These are phyloP conservation scores for Pteropus alecto DNA, from an alignment of 2,113 vertebrate genomes.

Conservation along the genomic window DNA sequence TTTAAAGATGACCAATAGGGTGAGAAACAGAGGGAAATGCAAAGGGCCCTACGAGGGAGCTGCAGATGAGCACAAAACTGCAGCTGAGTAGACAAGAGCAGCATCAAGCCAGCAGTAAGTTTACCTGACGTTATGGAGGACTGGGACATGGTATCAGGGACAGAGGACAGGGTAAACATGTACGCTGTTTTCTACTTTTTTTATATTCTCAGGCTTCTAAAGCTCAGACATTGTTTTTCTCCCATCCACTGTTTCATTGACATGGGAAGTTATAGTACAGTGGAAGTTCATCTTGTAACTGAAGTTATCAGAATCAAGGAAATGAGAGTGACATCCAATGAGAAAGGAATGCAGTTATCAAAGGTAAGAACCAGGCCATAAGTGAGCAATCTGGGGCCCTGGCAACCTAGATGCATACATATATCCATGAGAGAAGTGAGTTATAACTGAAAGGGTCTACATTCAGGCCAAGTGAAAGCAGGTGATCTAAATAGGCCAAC, in stretches of 20 bases:
- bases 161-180: background rate
- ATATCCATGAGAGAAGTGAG: background rate
- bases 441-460: background rate
- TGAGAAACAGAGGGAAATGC: background rate
- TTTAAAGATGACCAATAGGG: accelerated
- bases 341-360: background rate
- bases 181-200: accelerated
- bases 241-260: accelerated
- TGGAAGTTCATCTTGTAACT: background rate
- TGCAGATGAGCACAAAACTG: background rate
- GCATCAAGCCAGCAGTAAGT: too few relatives aligned
- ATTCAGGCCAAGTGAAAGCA: background rate
- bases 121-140: background rate
- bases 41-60: accelerated
- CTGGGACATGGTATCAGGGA: background rate
- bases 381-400: background rate
- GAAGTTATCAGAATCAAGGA: background rate
- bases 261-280: too few relatives aligned
- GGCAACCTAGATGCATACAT: background rate
- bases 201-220: background rate
- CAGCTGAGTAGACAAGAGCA: background rate
- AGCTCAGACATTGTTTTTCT: background rate
- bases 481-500: background rate
- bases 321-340: accelerated
- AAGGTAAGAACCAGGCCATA: background rate